These are phyloP conservation scores for Kradibia gibbosae DNA, from an alignment of 1,140 invertebrate genomes.

Conservation along the genomic window DNA sequence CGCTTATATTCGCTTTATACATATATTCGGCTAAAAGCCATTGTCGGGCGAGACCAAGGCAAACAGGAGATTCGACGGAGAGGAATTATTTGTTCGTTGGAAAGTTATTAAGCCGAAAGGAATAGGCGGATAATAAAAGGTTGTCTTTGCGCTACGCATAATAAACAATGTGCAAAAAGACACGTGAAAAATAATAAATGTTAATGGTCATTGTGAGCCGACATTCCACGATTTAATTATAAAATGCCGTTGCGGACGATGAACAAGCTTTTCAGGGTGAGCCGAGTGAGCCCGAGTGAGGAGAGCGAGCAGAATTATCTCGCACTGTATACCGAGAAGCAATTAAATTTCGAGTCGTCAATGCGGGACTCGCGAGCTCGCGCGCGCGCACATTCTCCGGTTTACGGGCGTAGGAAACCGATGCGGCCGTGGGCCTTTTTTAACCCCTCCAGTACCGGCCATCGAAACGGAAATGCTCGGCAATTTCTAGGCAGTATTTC, in stretches of 20 bases:
- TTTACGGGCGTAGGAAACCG: conserved; percentile 37
- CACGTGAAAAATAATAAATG: conserved; percentile 41
- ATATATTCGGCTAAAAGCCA: conserved; percentile 9
- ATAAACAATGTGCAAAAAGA: conserved; percentile 39
- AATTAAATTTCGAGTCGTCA: conserved; percentile 43
- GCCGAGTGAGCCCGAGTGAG: neutral
- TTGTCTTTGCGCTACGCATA: conserved; percentile 31
- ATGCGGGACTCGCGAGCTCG: conserved; percentile 4
- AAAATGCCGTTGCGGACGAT: conserved; percentile 28
- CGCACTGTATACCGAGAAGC: conserved; percentile 41
- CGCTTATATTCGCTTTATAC: conserved; percentile 20
- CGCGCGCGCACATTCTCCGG: conserved; percentile 24
- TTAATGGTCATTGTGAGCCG: conserved; percentile 29
- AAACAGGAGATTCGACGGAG: neutral
- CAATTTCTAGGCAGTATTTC: conserved; percentile 33
- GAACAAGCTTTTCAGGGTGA: conserved; percentile 32
- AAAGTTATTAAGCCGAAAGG: conserved; percentile 25
- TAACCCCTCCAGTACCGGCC: neutral
- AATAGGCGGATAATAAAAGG: conserved; percentile 25
- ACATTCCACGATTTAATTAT: conserved; percentile 36
- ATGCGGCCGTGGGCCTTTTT: conserved; percentile 18
- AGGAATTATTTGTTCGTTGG: neutral
- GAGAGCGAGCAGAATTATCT: conserved; percentile 21
- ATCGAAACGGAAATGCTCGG: conserved; percentile 37
- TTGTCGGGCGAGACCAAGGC: neutral